These are phyloP conservation scores for Holcopasites calliopsidis DNA, from an alignment of 1,140 invertebrate species.

Conservation along the genomic window DNA sequence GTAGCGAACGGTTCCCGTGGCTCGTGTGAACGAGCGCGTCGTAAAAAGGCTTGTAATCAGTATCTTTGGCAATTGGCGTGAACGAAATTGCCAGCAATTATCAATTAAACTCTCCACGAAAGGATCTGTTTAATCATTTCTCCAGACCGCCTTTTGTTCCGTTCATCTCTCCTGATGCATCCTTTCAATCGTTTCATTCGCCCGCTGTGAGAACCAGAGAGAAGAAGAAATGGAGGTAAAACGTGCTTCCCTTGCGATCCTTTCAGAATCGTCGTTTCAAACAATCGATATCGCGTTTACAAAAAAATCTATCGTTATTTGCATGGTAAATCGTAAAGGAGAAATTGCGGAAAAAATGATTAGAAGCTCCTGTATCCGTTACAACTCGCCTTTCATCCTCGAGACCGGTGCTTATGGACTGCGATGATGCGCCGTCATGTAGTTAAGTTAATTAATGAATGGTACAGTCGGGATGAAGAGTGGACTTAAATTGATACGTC, in stretches of 20 bases:
- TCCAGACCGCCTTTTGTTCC: conserved; percentile 44
- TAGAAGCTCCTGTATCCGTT: conserved; percentile 63
- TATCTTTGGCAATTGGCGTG: conserved; percentile 56
- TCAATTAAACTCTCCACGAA: conserved; percentile 60
- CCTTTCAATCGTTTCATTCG: conserved; percentile 33
- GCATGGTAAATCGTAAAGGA: background rate
- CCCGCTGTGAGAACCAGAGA: background rate
- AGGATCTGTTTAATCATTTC: conserved; percentile 45
- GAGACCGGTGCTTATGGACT: conserved; percentile 67
- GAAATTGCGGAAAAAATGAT: conserved; percentile 45
- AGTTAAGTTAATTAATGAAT: conserved; percentile 80
- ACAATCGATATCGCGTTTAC: too few relatives aligned
- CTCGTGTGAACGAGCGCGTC: conserved; percentile 29
- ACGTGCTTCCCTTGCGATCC: background rate
- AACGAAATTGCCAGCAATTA: conserved; percentile 61
- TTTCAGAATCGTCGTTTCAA: background rate
- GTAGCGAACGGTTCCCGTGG: background rate
- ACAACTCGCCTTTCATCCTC: conserved; percentile 66
- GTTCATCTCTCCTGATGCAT: conserved; percentile 40
- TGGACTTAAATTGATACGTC: conserved; percentile 79
- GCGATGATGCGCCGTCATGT: conserved; percentile 74
- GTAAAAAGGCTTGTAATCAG: conserved; percentile 48
- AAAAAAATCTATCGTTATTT: too few relatives aligned
- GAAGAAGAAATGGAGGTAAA: background rate
- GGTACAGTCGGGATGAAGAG: conserved; percentile 77